Conservation (phyloP, 2,113 vertebrate species). For the Plectropomus leopardus region DNA sequence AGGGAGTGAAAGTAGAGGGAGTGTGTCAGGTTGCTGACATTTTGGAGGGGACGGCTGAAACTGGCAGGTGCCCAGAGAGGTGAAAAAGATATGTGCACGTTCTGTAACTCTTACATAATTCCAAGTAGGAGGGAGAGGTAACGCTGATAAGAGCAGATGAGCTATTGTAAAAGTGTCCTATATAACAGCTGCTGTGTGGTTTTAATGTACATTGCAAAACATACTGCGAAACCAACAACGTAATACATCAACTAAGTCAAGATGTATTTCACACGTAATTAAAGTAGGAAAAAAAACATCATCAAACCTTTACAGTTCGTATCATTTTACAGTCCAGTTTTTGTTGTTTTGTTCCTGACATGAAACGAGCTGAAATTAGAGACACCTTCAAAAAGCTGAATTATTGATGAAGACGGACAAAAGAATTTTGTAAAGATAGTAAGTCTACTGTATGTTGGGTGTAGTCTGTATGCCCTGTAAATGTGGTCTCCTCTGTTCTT, state of each 20-base stretch:
- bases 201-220: neutral
- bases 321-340: neutral
- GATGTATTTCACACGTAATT: neutral
- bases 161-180: neutral
- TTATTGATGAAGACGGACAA: constrained; percentile 56
- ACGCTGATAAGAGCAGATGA: constrained; percentile 15
- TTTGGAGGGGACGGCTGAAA: constrained; percentile 38
- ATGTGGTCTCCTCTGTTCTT: neutral
- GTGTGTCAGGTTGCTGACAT: constrained; percentile 74
- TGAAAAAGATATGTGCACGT: constrained; percentile 50
- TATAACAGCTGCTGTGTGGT: constrained; percentile 17
- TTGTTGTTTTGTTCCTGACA: neutral
- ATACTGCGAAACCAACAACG: neutral
- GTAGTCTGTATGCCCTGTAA: neutral
- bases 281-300: neutral
- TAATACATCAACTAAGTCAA: neutral
- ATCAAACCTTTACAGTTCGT: neutral
- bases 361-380: constrained; percentile 36
- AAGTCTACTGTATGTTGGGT: neutral
- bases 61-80: constrained; percentile 42
- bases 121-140: constrained; percentile 15
- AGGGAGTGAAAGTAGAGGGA: constrained; percentile 83
- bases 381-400: constrained; percentile 17
- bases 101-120: constrained; percentile 70
- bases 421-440: constrained; percentile 25